phyloP scores from a whole-genome alignment of 2,797 vertebrate genomes.

The Lindbergichthys nudifrons region DNA sequence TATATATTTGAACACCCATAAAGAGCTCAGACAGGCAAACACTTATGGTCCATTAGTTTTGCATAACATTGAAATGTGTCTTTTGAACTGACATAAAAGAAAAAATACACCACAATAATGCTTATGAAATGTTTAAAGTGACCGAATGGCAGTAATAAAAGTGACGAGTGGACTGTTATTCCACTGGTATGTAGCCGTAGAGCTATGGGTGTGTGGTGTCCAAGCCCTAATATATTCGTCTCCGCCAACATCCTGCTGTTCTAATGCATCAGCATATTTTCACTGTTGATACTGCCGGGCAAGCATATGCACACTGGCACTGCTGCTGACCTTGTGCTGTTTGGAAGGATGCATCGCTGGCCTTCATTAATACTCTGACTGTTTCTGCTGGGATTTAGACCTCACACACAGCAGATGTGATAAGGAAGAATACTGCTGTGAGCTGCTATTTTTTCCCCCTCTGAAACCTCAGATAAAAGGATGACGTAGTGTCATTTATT shows the following conservation, averaged over 20 bases:
- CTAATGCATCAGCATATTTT: constrained; percentile 70
- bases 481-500: constrained; percentile 2
- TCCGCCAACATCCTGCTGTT: constrained; percentile 60
- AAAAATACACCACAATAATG: too few species aligned
- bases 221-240: constrained; percentile 44
- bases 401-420: constrained; percentile 32
- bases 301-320: constrained; percentile 62
- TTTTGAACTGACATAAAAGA: too few species aligned
- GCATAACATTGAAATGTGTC: too few species aligned
- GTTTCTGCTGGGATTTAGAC: constrained; percentile 36
- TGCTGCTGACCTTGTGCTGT: constrained; percentile 71
- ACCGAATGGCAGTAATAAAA: too few species aligned
- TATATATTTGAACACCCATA: background rate
- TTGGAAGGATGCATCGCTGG: constrained; percentile 47
- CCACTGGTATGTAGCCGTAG: background rate
- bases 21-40: constrained; percentile 2
- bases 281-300: constrained; percentile 51
- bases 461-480: background rate
- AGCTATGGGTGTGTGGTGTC: constrained; percentile 19
- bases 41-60: too few species aligned
- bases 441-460: constrained; percentile 1
- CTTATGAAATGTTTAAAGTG: too few species aligned
- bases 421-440: constrained; percentile 3
- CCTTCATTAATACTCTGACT: constrained; percentile 47
- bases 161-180: too few species aligned